Percentiles rank a stretch among this genome's conserved stretches.
These are phyloP conservation scores for Nezara viridula DNA, from an alignment of 2,888 invertebrate species.

Conservation along the genomic window DNA sequence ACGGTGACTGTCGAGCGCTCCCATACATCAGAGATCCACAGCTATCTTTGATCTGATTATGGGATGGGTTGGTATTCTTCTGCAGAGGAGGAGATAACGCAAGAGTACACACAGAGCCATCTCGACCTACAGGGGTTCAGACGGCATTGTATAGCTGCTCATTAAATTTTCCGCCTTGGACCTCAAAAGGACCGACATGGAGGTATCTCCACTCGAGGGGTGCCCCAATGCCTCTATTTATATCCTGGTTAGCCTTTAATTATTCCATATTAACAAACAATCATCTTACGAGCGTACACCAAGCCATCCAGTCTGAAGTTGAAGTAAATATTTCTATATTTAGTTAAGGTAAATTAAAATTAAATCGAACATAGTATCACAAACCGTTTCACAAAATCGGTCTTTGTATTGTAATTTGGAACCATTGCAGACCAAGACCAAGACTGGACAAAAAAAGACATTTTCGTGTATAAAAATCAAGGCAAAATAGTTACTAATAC, in stretches of 20 bases:
- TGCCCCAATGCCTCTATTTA: neutral
- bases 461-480: too few species aligned
- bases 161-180: slow-evolving; percentile 51
- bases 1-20: neutral
- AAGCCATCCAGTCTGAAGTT: neutral
- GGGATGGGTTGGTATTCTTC: slow-evolving; percentile 30
- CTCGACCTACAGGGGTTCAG: neutral
- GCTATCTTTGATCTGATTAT: slow-evolving; percentile 37
- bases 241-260: neutral
- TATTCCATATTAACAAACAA: neutral
- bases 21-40: neutral
- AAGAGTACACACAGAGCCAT: neutral
- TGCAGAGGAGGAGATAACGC: neutral
- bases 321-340: neutral
- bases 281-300: neutral
- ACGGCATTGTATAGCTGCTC: neutral
- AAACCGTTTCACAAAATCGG: too few species aligned
- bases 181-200: slow-evolving; percentile 39
- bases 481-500: too few species aligned
- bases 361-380: too few species aligned
- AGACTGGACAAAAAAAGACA: too few species aligned
- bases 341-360: too few species aligned
- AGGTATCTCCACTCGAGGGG: neutral
- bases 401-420: too few species aligned
- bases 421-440: too few species aligned